Evolutionary conservation across 2,797 vertebrate genomes (phyloP), one percentile per base, ranked within the genome.

Genomic region (Cyclura pinguis): DNA sequence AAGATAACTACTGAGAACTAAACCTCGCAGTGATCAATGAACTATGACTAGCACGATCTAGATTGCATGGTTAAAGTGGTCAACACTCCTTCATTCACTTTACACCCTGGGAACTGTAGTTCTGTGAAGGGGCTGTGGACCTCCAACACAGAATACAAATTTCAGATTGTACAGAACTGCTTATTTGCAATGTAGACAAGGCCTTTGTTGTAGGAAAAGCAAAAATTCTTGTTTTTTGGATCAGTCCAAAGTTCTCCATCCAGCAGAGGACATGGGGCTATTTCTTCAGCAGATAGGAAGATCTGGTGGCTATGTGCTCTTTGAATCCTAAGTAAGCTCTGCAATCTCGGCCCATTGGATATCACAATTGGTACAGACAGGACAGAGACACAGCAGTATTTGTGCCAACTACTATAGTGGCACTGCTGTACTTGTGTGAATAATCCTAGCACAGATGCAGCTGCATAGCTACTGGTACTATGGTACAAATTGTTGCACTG

Each of bases 401-500:
- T 80, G n/a, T 81, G 87, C 78, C 87, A 88, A 12, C 35, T 52
- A 69, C 64, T 69, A 88, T 57, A 72, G 47, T 88, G n/a, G 42
- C 29, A 47, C 24, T 80, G 87, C 87, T 88, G n/a, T 81, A 72
- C 55, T 88, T 62, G 47, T 72, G 27, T 88, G 78, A 88, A 88
- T 88, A 88, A n/a, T 64, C 47, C 47, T 32, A 32, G 35, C 35
- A n/a, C n/a, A 88, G 47, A 88, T 88, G 87, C 87, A 88, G 87
- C 87, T 88, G 87, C 67, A 47, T 81, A 29, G 77, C 64, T 81
- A 69, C 62, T 81, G 78, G 87, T 81, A 88, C 78, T 72, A 35
- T 81, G 78, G 87, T 88, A 81, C 78, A 87, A n/a, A 81, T 1
- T 3, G 22, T 72, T 24, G 77, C 47, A 35, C 52, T 88, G 86